Percentiles rank a stretch among this genome's conserved stretches.
Conservation (phyloP, 64 coral and sea anemone genomes). For the Montipora foliosa region DNA sequence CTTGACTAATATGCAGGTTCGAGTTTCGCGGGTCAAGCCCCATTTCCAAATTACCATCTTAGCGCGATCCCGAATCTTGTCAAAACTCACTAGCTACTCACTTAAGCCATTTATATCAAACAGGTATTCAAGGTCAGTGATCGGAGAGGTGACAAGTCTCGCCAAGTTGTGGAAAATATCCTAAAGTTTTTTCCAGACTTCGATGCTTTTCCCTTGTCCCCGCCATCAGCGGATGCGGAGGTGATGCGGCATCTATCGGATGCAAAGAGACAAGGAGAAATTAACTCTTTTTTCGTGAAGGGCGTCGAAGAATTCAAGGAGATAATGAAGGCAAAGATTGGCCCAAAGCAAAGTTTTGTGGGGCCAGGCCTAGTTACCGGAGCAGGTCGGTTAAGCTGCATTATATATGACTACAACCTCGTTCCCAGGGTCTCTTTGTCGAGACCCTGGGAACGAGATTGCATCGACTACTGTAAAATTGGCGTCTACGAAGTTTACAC, state of each 20-base stretch:
- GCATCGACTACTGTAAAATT: too few relatives aligned
- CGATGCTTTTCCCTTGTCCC: conserved; percentile 38
- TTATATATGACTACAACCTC: background rate
- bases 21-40: too few relatives aligned
- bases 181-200: conserved; percentile 51
- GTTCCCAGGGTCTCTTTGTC: too few relatives aligned
- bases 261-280: background rate
- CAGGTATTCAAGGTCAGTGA: conserved; percentile 13
- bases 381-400: conserved; percentile 15
- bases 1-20: too few relatives aligned
- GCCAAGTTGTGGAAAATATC: conserved; percentile 50
- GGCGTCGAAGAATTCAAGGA: conserved; percentile 47
- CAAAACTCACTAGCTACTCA: too few relatives aligned
- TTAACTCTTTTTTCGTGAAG: background rate
- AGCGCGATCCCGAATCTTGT: too few relatives aligned
- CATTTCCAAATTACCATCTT: too few relatives aligned
- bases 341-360: conserved; percentile 23
- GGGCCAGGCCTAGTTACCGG: conserved; percentile 43
- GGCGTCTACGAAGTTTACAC: too few relatives aligned
- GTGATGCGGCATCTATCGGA: conserved; percentile 43
- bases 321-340: background rate
- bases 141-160: conserved; percentile 27
- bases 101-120: background rate
- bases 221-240: conserved; percentile 30
- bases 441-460: too few relatives aligned